Base-by-base conservation (phyloP, 2,888 invertebrate species). In the Eurois occulta region DNA sequence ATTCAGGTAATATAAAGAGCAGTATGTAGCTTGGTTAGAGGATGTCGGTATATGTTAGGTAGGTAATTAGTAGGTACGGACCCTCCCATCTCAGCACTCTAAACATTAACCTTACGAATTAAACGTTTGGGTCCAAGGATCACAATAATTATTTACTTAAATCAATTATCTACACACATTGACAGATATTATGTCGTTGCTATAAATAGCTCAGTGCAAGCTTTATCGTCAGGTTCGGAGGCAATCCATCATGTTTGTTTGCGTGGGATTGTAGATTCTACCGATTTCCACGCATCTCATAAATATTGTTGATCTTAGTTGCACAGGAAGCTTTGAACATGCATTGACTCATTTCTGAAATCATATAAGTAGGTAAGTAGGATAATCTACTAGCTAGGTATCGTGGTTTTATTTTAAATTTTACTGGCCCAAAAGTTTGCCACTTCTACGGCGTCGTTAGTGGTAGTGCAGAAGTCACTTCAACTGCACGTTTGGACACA, bases 251-350 rank as follows among this genome's bases (percentile, higher is more conserved):
- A 78, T 72, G 72, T 69, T 46, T 72, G 78, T 69, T 69, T 81
- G 68, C 58, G 46, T 72, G 66, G 80, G 65, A 66, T 66, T 71
- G 41, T 65, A 77, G 83, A 81, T 80, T 78, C 65, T 69, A 72
- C 65, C 64, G 72, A 83, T 83, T 66, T 78, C 72, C 78, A 72
- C 38, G 69, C 65, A 83, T 65, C 83, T 72, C 52, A 83, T 83
- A 69, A 72, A 83, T 78, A 72, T 78, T 52, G 48, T 68, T 48
- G 35, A 72, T 70, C 60, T 62, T 60, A 52, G 8, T 68, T 65
- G 75, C 68, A 58, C n/a, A 48, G 46, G 68, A 75, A 81, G 55
- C 41, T 62, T 80, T 46, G 55, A 43, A 80, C 11, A 73, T 38
- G 18, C 68, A 75, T 68, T 32, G 35, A 41, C 7, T 81, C 24